Evolutionary conservation across 2,113 vertebrate species (phyloP).

Genomic region (Fregata magnificens): DNA sequence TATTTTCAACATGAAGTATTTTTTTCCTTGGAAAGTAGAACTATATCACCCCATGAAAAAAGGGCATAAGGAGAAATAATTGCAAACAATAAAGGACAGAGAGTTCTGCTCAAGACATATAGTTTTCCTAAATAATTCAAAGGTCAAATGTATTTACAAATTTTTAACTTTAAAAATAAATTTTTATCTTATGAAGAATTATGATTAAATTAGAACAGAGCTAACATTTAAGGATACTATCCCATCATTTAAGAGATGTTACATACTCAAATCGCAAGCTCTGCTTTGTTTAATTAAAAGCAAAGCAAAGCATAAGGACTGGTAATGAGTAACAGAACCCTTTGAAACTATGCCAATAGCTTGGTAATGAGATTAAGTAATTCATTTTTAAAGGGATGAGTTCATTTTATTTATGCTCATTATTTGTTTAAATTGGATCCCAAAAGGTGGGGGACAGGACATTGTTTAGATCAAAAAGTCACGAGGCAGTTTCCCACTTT

Average conservation of each 20-base stretch:
- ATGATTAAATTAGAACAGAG: background rate
- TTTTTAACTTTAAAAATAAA: background rate
- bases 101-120: background rate
- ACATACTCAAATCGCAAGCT: slow-evolving; percentile 22
- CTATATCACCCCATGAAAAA: background rate
- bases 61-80: background rate
- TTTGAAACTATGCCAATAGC: background rate
- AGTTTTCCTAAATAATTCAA: background rate
- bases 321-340: slow-evolving; percentile 1
- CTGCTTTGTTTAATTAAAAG: slow-evolving; percentile 55
- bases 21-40: background rate
- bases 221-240: background rate
- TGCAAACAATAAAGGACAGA: background rate
- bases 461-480: background rate
- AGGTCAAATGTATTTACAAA: background rate
- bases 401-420: background rate
- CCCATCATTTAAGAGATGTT: background rate
- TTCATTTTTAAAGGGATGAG: background rate
- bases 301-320: slow-evolving; percentile 30
- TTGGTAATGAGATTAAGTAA: background rate
- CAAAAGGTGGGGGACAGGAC: background rate
- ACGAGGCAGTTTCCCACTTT: background rate
- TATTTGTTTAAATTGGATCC: background rate
- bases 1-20: background rate
- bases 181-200: background rate